These are phyloP conservation scores for Phocoena sinus DNA, from an alignment of 2,113 vertebrate species.

Conservation along the genomic window DNA sequence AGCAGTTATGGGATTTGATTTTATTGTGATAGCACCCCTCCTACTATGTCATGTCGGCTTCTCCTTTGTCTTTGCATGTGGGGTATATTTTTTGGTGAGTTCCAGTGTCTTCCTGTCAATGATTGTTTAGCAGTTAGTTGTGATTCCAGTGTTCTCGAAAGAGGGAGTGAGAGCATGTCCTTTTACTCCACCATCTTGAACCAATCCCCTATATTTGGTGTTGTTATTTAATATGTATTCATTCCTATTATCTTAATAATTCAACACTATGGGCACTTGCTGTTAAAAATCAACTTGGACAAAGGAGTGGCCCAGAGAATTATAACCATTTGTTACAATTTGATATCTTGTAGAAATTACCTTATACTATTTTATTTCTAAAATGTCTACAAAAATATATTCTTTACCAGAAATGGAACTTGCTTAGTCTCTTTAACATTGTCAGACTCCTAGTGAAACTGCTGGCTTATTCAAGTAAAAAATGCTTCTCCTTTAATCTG, in stretches of 20 bases:
- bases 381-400: background rate
- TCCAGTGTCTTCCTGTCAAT: no score
- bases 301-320: background rate
- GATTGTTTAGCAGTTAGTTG: no score
- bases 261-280: background rate
- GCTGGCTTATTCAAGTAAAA: background rate
- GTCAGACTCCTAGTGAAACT: background rate
- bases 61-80: no score
- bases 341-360: background rate
- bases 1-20: no score
- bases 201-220: background rate
- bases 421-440: background rate
- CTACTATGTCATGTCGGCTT: no score
- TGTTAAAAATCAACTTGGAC: background rate
- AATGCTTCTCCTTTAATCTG: background rate
- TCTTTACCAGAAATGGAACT: background rate
- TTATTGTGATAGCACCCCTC: no score
- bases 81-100: no score
- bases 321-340: background rate
- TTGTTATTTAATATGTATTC: background rate
- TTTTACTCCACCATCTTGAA: no score
- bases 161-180: no score
- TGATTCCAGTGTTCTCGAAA: no score
- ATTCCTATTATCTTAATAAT: background rate
- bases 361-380: background rate